phyloP scores from a whole-genome alignment of 2,113 vertebrate species.

The Alouatta palliata region DNA sequence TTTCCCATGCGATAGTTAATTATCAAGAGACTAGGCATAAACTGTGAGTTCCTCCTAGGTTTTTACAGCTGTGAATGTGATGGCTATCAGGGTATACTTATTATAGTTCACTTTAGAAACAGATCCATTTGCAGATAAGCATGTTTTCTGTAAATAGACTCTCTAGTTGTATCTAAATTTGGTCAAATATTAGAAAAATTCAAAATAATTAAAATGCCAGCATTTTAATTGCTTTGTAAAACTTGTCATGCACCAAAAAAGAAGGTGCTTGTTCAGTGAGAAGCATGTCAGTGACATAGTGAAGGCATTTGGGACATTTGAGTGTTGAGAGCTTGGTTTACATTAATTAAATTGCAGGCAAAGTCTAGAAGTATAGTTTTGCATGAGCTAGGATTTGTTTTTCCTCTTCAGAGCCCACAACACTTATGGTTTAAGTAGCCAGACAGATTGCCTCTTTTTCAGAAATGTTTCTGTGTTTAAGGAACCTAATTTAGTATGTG shows the following conservation, averaged over 20 bases:
- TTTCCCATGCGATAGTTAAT: neutral
- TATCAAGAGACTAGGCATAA: neutral
- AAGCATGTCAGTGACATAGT: neutral
- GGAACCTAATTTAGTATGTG: neutral
- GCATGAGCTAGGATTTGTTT: conserved; percentile 17
- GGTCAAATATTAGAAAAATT: conserved; percentile 29
- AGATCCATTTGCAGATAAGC: neutral
- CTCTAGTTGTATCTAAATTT: neutral
- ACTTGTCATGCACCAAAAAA: neutral
- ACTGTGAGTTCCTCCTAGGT: neutral
- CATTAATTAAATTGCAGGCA: neutral
- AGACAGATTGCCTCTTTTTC: neutral
- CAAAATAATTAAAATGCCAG: neutral
- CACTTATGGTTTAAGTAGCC: neutral
- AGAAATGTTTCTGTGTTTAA: conserved; percentile 29
- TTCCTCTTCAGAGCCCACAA: neutral
- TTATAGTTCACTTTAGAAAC: conserved; percentile 26
- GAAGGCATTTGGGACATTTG: neutral
- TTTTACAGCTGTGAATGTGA: neutral
- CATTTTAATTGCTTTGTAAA: conserved; percentile 10
- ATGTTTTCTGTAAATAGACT: neutral
- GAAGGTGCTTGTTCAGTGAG: neutral
- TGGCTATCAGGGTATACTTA: neutral
- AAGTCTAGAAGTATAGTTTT: neutral
- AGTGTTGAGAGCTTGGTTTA: neutral